Conservation (phyloP, 2,113 vertebrate species). For the Willisornis vidua region DNA sequence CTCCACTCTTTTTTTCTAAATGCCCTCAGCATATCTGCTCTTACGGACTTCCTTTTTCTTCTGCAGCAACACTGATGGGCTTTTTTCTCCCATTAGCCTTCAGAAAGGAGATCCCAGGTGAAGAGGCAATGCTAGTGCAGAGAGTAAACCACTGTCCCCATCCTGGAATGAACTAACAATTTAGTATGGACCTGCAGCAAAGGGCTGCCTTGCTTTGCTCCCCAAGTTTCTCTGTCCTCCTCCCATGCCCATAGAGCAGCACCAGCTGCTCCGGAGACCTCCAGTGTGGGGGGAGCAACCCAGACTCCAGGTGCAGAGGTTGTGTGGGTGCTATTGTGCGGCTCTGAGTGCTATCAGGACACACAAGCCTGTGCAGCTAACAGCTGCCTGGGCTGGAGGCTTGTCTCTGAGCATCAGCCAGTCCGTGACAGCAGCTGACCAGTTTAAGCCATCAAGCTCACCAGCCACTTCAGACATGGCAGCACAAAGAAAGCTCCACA, state of each 20-base stretch:
- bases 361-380: accelerated
- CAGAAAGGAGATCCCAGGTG: background rate
- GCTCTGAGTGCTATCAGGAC: background rate
- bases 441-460: background rate
- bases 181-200: accelerated
- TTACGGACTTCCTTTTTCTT: background rate
- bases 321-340: accelerated
- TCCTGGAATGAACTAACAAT: accelerated
- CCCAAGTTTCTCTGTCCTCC: background rate
- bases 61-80: background rate
- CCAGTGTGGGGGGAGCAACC: accelerated
- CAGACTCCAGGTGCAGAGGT: background rate
- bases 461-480: background rate
- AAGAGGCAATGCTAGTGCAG: accelerated
- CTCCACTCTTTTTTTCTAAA: background rate
- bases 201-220: background rate
- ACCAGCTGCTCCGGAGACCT: background rate
- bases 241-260: background rate
- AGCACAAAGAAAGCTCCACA: background rate
- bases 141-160: background rate
- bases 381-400: background rate
- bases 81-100: background rate
- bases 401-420: background rate
- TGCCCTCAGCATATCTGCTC: background rate
- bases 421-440: background rate